Evolutionary conservation across 2,888 invertebrate genomes (phyloP).

Genomic region (Cheiracanthium punctorium): DNA sequence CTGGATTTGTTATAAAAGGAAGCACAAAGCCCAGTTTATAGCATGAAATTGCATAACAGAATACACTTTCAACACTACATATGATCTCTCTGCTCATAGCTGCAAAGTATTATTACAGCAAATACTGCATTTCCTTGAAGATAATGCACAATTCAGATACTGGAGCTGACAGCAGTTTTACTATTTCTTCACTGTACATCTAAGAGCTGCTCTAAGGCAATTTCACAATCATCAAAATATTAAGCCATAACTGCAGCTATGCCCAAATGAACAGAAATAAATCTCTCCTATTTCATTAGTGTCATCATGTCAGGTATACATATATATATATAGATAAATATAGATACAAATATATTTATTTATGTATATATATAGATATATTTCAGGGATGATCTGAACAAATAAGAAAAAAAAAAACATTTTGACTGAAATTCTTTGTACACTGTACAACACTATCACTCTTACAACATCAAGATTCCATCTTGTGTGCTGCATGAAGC

Average conservation of each 20-base stretch:
- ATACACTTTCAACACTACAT: conserved; percentile 57
- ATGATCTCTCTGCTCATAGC: conserved; percentile 55
- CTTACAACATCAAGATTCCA: conserved; percentile 66
- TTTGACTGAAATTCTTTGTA: conserved; percentile 64
- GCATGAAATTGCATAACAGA: conserved; percentile 67
- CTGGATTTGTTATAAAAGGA: conserved; percentile 70
- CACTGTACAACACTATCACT: conserved; percentile 70
- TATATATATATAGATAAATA: neutral
- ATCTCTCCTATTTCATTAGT: conserved; percentile 46
- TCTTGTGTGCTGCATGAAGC: conserved; percentile 68
- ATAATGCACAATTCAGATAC: conserved; percentile 23
- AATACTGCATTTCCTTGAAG: conserved; percentile 25
- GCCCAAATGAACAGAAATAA: conserved; percentile 66
- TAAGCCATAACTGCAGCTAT: conserved; percentile 60
- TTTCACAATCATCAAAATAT: conserved; percentile 60
- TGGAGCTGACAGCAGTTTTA: conserved; percentile 51
- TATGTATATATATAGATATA: conserved; percentile 50
- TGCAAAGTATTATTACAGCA: conserved; percentile 56
- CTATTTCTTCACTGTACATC: conserved; percentile 63
- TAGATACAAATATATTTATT: conserved; percentile 56
- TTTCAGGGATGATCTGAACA: conserved; percentile 56
- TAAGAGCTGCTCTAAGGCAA: conserved; percentile 68
- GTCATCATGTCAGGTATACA: conserved; percentile 55
- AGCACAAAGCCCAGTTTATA: conserved; percentile 71
- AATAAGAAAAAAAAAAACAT: conserved; percentile 49